Evolutionary conservation across 2,888 invertebrate genomes (phyloP).

Genomic region (Acholoe squamosa): DNA sequence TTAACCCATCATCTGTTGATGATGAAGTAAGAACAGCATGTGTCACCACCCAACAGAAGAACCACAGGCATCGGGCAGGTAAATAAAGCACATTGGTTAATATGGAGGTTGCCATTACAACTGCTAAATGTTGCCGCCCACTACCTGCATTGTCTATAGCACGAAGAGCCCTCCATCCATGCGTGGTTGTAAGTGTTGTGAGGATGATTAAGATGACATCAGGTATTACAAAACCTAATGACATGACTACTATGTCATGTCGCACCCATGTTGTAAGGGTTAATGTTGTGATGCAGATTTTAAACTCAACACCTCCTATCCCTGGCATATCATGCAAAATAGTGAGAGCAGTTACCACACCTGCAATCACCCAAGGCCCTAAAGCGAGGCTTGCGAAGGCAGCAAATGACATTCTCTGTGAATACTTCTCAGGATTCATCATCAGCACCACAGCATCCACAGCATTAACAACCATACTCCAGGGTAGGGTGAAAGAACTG

Average conservation of each 20-base stretch:
- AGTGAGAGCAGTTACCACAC: not conserved
- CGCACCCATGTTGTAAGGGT: not conserved
- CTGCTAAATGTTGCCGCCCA: not conserved
- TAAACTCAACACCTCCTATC: not conserved
- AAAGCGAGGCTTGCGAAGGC: not conserved
- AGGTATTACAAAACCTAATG: not conserved
- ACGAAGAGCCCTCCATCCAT: not conserved
- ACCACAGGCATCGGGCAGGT: not conserved
- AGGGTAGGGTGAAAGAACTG: not conserved
- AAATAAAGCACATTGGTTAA: not conserved
- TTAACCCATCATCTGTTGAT: too few species aligned
- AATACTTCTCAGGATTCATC: not conserved
- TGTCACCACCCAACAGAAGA: not conserved
- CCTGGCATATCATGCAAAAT: not conserved
- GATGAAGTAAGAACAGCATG: too few species aligned
- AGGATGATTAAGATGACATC: not conserved
- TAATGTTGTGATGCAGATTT: not conserved
- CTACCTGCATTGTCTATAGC: not conserved
- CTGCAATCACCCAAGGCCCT: not conserved
- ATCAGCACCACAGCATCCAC: not conserved
- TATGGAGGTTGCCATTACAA: not conserved
- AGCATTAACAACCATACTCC: not conserved
- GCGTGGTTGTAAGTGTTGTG: not conserved
- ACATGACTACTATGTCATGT: not conserved
- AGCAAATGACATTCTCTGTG: not conserved